Evolutionary conservation across 2,113 vertebrate genomes (phyloP), one percentile per base, ranked within the genome.

Genomic region (Halichoerus grypus): DNA sequence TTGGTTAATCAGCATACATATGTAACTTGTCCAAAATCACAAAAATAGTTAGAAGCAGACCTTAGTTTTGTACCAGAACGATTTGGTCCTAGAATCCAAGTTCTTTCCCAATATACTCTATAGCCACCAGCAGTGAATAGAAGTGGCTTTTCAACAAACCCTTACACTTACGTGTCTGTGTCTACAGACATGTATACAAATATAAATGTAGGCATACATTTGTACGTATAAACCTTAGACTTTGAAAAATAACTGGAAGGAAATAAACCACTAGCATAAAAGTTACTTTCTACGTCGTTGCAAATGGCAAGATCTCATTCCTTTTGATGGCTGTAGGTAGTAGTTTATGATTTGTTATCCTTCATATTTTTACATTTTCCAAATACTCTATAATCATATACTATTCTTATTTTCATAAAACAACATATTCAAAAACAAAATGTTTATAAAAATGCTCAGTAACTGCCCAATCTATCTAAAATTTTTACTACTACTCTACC

Each of bases 371-470:
- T 46, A 6, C 5, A 51, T 88, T 90, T 31, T 84, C 0, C 21
- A 88, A 74, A 57, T 59, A 88, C 2, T 85, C 1, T 26, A 49
- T 42, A 51, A 51, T 36, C 7, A 82, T 59, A 2, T 4, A 51
- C 1, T 72, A 57, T 11, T 77, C 71, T 55, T 83, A 87, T 51
- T 93, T 74, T 39, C 18, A 91, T 39, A 53, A 88, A 94, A 76
- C 0, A 21, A 65, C 8, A 59, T 33, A 9, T 55, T 33, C 39
- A 33, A 72, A 88, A 93, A 59, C 28, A 28, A 5, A 49, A 39
- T 86, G 7, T 93, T 77, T 96, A 84, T 36, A 26, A 71, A 90
- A 94, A 57, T 55, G 4, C 36, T 94, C 36, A 92, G 33, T 36
- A 87, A 69, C 15, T 26, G 76, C 18, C 2, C 39, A 86, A 22